Conservation (phyloP, 2,113 vertebrate genomes). For the Falcunculus frontatus region DNA sequence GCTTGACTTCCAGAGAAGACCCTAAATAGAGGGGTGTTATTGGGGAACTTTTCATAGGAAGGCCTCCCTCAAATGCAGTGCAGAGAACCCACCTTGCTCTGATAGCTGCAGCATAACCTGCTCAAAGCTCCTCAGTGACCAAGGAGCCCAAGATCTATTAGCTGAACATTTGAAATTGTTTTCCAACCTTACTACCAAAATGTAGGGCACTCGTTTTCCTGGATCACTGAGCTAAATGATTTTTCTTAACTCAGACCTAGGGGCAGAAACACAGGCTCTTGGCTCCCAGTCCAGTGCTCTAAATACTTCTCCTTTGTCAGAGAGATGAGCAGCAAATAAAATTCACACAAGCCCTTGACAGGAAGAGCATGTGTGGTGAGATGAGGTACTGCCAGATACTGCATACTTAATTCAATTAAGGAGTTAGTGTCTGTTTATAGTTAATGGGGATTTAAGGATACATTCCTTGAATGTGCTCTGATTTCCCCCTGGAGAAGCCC, state of each 20-base stretch:
- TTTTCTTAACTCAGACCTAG: slow-evolving; percentile 32
- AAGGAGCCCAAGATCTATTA: not conserved
- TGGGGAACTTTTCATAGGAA: not conserved
- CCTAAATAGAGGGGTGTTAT: not conserved
- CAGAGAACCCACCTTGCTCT: not conserved
- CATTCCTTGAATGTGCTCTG: not conserved
- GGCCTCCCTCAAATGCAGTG: not conserved
- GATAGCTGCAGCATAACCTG: not conserved
- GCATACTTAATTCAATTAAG: not conserved
- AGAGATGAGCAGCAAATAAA: not conserved
- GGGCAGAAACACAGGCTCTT: slow-evolving; percentile 9
- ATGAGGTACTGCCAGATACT: not conserved
- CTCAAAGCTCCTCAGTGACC: not conserved
- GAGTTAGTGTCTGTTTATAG: not conserved
- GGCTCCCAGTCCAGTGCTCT: not conserved
- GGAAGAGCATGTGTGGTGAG: not conserved
- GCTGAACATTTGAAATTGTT: not conserved
- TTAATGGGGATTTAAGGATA: not conserved
- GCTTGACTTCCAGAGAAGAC: not conserved
- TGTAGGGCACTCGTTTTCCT: slow-evolving; percentile 49
- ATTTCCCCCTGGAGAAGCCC: not conserved
- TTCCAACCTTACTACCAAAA: slow-evolving; percentile 15
- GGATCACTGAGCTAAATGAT: slow-evolving; percentile 42
- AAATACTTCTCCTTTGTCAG: not conserved
- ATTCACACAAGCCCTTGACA: not conserved